Base-by-base conservation (phyloP, 2,888 invertebrate species). In the Trichogramma dendrolimi region DNA sequence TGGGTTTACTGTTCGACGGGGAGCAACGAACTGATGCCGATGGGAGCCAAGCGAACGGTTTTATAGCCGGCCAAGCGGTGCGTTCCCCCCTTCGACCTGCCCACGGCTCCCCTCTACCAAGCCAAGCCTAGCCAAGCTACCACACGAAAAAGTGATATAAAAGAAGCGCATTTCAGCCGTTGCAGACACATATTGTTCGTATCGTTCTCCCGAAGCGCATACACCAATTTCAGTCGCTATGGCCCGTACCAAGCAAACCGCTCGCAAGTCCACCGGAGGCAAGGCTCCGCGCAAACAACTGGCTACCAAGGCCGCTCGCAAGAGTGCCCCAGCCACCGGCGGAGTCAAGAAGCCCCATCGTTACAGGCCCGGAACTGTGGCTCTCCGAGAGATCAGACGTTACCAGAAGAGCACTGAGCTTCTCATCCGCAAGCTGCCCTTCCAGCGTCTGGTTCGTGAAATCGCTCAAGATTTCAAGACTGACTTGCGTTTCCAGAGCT, bases 311-410 rank as follows among this genome's bases (percentile, higher is more conserved):
- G 49, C 57, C 6, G 57, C 57, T 38, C 57, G 49, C 39, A 57
- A 49, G 38, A 57, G 49, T 42, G 57, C 57, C 4, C 57, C 57
- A 4, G 57, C 57, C 7, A 57, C 57, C 10, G 57, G 57, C 4
- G 57, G 57, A 57, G 57, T 57, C 10, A 57, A 57, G 57, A 57
- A 57, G 49, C 57, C 57, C 41, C 57, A 57, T 10, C 49, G 57
- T 5, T 57, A 57, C 50, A 57, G 57, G 49, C 57, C 57, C 4
- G 57, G 57, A 40, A 57, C 57, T 1, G 57, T 57, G 5, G 57
- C 57, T 7, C 57, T 57, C 8, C 57, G 57, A 43, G 57, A 57
- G 38, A 57, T 57, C 10, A 14, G 57, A 27, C 43, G 57, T 3
- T 57, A 57, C 43, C 57, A 57, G 43, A 57, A 57, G 57, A 50